Percentiles rank a stretch among this genome's conserved stretches.
These are phyloP conservation scores for Apamea sordens DNA, from an alignment of 2,888 invertebrate genomes.

Conservation along the genomic window DNA sequence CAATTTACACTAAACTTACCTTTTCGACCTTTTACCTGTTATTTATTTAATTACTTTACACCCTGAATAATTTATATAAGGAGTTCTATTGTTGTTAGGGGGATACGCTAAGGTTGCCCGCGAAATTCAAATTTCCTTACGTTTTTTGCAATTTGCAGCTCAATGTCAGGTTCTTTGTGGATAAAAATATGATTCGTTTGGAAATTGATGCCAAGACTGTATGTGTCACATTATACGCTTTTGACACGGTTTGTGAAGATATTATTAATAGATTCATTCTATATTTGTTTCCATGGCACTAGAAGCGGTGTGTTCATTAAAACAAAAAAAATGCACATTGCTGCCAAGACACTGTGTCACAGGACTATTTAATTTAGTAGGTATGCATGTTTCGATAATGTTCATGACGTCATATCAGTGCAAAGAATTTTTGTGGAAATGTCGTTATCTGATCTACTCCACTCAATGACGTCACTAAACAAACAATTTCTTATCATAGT, in stretches of 20 bases:
- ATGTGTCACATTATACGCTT: background rate
- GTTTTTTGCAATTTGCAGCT: too few relatives aligned
- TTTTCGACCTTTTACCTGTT: slow-evolving; percentile 7
- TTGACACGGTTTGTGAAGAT: background rate
- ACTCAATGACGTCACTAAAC: background rate
- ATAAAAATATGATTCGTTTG: background rate
- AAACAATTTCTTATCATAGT: background rate
- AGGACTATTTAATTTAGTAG: background rate
- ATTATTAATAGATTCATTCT: slow-evolving; percentile 6
- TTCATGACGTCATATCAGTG: background rate
- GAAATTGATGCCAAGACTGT: background rate
- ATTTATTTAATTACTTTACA: background rate
- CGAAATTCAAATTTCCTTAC: too few relatives aligned
- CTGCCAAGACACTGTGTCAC: slow-evolving; percentile 6
- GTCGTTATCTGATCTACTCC: background rate
- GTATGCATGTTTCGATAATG: background rate
- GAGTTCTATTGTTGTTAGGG: too few relatives aligned
- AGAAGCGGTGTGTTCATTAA: background rate
- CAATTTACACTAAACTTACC: slow-evolving; percentile 23
- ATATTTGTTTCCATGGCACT: background rate
- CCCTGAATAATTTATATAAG: background rate
- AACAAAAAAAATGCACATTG: background rate
- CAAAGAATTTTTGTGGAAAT: background rate
- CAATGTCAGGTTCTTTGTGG: too few relatives aligned
- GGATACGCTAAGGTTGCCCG: too few relatives aligned